Conservation (phyloP, 1,140 invertebrate genomes). For the Nasonia vitripennis region DNA sequence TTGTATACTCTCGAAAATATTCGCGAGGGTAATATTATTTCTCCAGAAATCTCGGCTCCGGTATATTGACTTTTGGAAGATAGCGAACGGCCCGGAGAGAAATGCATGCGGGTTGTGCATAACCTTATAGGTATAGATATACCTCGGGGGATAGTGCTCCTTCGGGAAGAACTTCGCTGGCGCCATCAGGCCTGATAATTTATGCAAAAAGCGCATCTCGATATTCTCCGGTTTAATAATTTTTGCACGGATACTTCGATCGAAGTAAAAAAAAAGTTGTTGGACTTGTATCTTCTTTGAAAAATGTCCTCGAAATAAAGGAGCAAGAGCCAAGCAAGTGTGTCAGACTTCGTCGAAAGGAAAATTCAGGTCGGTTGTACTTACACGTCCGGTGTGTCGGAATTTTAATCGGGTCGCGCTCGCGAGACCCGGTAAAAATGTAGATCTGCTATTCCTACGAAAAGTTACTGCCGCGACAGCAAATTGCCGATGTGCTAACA, state of each 20-base stretch:
- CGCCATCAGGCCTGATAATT: neutral
- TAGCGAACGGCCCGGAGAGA: neutral
- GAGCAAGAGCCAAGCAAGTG: neutral
- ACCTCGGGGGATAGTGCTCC: neutral
- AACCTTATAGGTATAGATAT: neutral
- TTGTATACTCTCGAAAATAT: too few species aligned
- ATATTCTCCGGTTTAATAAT: neutral
- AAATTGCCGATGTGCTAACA: constrained; percentile 15
- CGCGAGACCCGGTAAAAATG: neutral
- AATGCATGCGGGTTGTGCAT: neutral
- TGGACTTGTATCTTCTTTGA: neutral
- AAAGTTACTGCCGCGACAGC: neutral
- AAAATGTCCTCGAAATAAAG: neutral
- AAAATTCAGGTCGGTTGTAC: too few species aligned
- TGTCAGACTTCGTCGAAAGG: neutral
- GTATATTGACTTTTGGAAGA: too few species aligned
- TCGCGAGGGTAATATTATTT: too few species aligned
- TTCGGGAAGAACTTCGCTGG: neutral
- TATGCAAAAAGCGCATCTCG: neutral
- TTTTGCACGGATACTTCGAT: neutral
- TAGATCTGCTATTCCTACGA: neutral
- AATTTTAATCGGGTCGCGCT: constrained; percentile 10
- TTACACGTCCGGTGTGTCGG: neutral
- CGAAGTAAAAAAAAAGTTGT: neutral
- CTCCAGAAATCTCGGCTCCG: too few species aligned